Evolutionary conservation across 2,888 invertebrate genomes (phyloP).

Genomic region (Steromphala cineraria): DNA sequence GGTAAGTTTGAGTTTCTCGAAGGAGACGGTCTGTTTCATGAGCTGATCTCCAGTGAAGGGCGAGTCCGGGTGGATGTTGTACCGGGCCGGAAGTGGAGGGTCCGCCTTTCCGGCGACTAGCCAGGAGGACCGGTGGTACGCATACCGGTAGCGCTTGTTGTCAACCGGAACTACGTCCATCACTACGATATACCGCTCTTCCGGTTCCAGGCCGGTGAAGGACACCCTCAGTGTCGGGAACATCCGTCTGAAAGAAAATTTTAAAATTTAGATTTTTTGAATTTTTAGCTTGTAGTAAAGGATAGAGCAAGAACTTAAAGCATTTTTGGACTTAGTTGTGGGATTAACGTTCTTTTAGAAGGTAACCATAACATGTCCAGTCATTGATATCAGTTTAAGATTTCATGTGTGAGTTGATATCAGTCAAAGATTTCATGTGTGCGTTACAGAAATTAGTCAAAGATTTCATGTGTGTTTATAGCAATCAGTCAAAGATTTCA

Average conservation of each 20-base stretch:
- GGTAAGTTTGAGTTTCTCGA: constrained; percentile 98
- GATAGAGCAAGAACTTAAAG: background rate
- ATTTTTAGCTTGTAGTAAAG: background rate
- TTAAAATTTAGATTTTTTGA: background rate
- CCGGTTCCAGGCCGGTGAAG: constrained; percentile 85
- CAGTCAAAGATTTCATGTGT: no score
- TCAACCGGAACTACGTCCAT: constrained; percentile 98
- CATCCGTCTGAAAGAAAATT: constrained; percentile 90
- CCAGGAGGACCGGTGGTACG: constrained; percentile 98
- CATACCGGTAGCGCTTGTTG: constrained; percentile 92
- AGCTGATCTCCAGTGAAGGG: constrained; percentile 96
- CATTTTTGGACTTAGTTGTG: no score
- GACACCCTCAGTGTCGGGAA: constrained; percentile 97
- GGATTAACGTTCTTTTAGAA: no score
- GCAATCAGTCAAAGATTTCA: no score
- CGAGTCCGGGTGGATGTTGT: constrained; percentile 97
- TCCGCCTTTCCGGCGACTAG: constrained; percentile 98
- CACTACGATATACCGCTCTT: constrained; percentile 86
- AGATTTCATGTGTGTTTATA: no score
- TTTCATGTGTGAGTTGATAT: no score
- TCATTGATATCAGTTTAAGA: no score
- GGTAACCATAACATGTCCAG: no score
- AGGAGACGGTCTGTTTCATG: constrained; percentile 96
- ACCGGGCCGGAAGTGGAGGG: constrained; percentile 91
- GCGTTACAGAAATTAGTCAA: no score